Conservation (phyloP, 2,113 vertebrate genomes). For the Cyphomyrus plagiostoma region DNA sequence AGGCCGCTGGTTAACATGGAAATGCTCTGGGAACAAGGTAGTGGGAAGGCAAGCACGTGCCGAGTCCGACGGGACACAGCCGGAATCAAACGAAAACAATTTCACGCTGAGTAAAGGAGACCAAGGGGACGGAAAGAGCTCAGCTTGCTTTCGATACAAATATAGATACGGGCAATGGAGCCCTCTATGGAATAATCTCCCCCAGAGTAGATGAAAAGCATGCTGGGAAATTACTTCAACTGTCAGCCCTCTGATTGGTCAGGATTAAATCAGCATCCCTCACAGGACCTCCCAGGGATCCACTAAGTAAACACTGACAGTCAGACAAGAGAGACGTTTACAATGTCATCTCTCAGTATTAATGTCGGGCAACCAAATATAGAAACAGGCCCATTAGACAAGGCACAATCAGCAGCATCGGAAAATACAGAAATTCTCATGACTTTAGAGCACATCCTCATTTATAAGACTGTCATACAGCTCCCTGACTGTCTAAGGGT, state of each 20-base stretch:
- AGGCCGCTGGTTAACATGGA: neutral
- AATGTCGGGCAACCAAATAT: neutral
- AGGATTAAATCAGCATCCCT: neutral
- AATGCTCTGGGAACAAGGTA: neutral
- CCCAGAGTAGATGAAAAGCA: neutral
- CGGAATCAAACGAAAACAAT: slow-evolving; percentile 23
- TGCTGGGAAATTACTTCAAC: neutral
- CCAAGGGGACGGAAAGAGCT: neutral
- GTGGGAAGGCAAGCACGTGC: neutral
- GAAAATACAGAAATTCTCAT: neutral
- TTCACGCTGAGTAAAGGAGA: slow-evolving; percentile 9
- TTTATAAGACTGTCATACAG: slow-evolving; percentile 45
- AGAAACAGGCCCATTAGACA: neutral
- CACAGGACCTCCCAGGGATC: neutral
- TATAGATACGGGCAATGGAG: neutral
- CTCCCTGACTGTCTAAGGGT: slow-evolving; percentile 30
- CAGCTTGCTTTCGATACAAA: neutral
- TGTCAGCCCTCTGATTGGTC: neutral
- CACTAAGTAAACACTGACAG: neutral
- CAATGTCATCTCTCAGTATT: neutral
- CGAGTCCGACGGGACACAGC: neutral
- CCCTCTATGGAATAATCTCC: neutral
- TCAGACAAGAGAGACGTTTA: neutral
- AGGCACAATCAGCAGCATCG: neutral
- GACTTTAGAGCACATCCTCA: slow-evolving; percentile 20